phyloP scores from a whole-genome alignment of 2,113 vertebrate genomes.

The Cyrtonyx montezumae region DNA sequence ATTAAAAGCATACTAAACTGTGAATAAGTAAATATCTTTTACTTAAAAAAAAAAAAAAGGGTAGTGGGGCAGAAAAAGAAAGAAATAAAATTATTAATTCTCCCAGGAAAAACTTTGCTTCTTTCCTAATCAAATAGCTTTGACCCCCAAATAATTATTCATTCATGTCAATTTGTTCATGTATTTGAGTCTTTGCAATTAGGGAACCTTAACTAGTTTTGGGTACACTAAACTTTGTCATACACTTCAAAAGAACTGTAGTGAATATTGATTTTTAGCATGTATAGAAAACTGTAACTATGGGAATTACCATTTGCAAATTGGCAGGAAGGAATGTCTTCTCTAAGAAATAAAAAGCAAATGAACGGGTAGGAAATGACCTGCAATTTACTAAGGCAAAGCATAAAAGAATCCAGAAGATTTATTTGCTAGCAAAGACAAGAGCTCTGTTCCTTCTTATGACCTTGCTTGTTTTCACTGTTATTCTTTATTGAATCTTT shows the following conservation, averaged over 20 bases:
- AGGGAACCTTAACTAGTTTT: slow-evolving; percentile 1
- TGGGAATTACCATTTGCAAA: neutral
- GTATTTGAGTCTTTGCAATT: neutral
- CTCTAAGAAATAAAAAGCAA: neutral
- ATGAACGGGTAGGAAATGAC: neutral
- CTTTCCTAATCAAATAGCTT: neutral
- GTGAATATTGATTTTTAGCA: slow-evolving; percentile 14
- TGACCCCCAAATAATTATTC: neutral
- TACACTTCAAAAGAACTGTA: slow-evolving; percentile 13
- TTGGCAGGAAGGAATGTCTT: slow-evolving; percentile 8
- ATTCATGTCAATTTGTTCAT: slow-evolving; percentile 36
- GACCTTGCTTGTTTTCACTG: neutral
- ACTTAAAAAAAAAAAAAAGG: neutral
- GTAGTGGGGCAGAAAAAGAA: neutral
- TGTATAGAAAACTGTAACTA: neutral
- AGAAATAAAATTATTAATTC: neutral
- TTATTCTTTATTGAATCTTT: neutral
- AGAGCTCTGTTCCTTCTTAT: neutral
- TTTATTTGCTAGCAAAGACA: neutral
- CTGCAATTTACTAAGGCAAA: neutral
- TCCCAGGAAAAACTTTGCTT: neutral
- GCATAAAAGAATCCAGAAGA: neutral
- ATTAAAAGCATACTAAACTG: neutral
- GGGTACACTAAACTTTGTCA: neutral
- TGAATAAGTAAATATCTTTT: neutral